A percentile compares a stretch with the other conserved stretches of the same genome.
These are phyloP conservation scores for Peromyscus nudipes DNA, from an alignment of 2,797 vertebrate species.

Conservation along the genomic window DNA sequence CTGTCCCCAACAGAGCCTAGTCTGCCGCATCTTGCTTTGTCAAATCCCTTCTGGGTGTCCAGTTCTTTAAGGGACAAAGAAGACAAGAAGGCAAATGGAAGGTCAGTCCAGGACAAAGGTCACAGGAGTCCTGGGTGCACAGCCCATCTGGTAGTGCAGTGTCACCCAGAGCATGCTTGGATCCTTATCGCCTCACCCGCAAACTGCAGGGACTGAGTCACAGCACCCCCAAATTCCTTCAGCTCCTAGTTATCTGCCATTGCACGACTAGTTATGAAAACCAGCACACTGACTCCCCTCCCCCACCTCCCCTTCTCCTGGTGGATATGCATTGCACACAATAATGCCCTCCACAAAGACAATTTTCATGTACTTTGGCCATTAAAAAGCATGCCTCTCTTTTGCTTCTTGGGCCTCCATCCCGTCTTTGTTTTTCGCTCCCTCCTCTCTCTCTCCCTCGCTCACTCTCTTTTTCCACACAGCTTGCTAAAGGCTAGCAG, in stretches of 20 bases:
- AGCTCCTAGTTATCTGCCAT: not conserved
- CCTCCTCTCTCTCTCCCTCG: not conserved
- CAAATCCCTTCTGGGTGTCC: not conserved
- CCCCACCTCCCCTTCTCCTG: too few relatives aligned
- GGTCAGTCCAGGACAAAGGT: not conserved
- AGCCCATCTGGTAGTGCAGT: not conserved
- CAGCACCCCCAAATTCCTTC: not conserved
- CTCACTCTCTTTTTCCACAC: slow-evolving; percentile 41
- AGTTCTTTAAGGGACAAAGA: slow-evolving; percentile 1
- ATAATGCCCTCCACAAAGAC: not conserved
- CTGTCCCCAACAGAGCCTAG: not conserved
- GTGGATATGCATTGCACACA: not conserved
- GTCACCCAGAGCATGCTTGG: not conserved
- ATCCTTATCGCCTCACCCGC: not conserved
- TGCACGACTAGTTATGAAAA: not conserved
- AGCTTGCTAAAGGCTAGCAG: slow-evolving; percentile 70
- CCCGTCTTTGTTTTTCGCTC: not conserved
- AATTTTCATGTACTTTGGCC: not conserved
- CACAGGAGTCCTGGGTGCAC: not conserved
- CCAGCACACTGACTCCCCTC: not conserved
- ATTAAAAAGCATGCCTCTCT: not conserved
- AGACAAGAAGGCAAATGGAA: not conserved
- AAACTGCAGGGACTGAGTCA: not conserved
- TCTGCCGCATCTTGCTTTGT: not conserved
- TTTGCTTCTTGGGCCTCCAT: not conserved